Evolutionary conservation across 2,113 vertebrate genomes (phyloP), one percentile per base, ranked within the genome.

Genomic region (Equus quagga): DNA sequence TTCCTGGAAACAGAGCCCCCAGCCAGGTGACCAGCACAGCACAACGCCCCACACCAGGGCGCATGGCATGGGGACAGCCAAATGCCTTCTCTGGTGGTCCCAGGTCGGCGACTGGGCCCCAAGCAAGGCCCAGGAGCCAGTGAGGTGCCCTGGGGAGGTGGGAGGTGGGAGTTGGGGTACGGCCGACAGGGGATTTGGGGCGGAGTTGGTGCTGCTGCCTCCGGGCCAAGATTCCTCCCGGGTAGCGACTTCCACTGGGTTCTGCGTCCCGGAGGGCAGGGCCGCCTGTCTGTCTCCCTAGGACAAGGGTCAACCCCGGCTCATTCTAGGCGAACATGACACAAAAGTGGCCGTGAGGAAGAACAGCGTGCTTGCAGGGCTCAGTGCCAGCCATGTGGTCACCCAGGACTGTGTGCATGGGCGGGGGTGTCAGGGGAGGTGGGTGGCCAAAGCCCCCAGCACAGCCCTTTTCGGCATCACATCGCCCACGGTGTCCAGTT

Each of bases 41-140:
- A 7, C 46, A 36, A 8, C 8, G 6, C 51, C 51, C 58, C 58
- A 36, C 18, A 13, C 4, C 2, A 14, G 84, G 92, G 44, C 9
- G 1, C 8, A 6, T 4, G 0, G 0, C 33, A 3, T 1, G 1
- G 0, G 1, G 3, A 65, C 8, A 26, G 72, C 24, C 2, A 0
- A 4, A 3, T 0, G 19, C 12, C 8, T 31, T 13, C 24, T 54
- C 46, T 6, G 14, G 70, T 0, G 23, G 19, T 23, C 78, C 58
- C 3, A 33, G 51, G 58, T 7, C 5, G 13, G 69, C 4, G 28
- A 44, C 28, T 9, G 6, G 24, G 49, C 36, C 36, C 82, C 33
- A 46, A 58, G 36, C 6, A 14, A 17, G 54, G 56, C n/a, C 56
- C 26, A n/a, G 17, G 8, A 72, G 46, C 2, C 4, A 31, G 54